Conservation (phyloP, 2,797 vertebrate species). For the Mycteria americana region DNA sequence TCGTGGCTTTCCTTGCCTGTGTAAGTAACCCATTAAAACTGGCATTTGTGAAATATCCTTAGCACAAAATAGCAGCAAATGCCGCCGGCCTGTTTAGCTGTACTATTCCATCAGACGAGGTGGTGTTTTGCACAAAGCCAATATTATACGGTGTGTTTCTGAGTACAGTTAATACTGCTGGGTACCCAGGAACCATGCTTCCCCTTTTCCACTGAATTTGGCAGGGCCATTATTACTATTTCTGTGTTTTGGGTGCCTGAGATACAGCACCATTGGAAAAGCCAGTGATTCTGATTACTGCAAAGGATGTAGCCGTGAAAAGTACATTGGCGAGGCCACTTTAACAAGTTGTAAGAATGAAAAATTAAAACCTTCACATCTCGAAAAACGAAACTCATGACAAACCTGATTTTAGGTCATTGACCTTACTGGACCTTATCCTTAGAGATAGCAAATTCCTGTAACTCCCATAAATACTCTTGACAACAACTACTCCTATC, state of each 20-base stretch:
- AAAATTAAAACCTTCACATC: neutral
- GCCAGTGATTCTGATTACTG: neutral
- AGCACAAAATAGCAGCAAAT: neutral
- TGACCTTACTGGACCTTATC: neutral
- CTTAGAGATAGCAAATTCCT: neutral
- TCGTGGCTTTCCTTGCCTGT: neutral
- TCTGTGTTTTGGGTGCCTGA: neutral
- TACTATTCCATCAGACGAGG: neutral
- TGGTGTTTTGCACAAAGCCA: neutral
- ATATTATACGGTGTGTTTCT: neutral
- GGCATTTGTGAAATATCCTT: neutral
- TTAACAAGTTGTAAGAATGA: neutral
- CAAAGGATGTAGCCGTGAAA: neutral
- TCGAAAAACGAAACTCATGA: neutral
- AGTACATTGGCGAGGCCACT: neutral
- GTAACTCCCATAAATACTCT: neutral
- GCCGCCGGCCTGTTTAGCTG: neutral
- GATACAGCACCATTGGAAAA: neutral
- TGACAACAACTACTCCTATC: neutral
- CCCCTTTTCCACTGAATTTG: neutral
- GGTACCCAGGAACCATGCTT: neutral
- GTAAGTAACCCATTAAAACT: neutral
- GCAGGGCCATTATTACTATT: neutral
- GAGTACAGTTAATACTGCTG: neutral
- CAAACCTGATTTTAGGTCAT: neutral